These are phyloP conservation scores for Calidris pygmaea DNA, from an alignment of 2,113 vertebrate species.

Conservation along the genomic window DNA sequence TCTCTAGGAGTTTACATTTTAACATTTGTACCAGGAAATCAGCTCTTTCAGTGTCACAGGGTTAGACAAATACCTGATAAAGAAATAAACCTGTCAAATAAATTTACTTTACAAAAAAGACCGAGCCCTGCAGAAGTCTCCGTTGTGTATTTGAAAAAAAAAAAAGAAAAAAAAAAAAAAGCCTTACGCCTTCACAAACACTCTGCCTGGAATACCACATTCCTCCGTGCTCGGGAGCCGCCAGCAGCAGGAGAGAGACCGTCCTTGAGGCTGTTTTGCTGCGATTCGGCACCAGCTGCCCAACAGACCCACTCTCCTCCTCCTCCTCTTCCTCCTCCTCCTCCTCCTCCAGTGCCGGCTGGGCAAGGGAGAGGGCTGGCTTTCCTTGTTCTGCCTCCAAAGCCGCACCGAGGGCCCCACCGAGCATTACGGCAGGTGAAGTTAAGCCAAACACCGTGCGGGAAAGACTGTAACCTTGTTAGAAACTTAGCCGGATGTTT, in stretches of 20 bases:
- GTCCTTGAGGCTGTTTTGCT: neutral
- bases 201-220: neutral
- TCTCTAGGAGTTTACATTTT: conserved; percentile 6
- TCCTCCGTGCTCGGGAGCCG: neutral
- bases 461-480: neutral
- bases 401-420: neutral
- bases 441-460: neutral
- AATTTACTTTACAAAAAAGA: conserved; percentile 39
- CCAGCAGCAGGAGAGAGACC: neutral
- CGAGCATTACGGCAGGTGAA: neutral
- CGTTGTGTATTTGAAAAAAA: neutral
- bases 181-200: neutral
- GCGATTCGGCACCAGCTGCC: neutral
- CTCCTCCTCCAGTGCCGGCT: neutral
- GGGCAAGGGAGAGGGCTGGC: neutral
- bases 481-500: neutral
- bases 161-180: neutral
- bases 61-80: conserved; percentile 70
- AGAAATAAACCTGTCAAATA: conserved; percentile 57
- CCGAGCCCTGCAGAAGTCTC: neutral
- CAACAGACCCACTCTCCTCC: neutral
- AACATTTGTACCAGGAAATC: conserved; percentile 43
- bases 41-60: neutral
- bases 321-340: neutral
- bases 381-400: neutral